Evolutionary conservation across 2,888 invertebrate genomes (phyloP), one percentile per base, ranked within the genome.

Genomic region (Silvanus unidentatus): DNA sequence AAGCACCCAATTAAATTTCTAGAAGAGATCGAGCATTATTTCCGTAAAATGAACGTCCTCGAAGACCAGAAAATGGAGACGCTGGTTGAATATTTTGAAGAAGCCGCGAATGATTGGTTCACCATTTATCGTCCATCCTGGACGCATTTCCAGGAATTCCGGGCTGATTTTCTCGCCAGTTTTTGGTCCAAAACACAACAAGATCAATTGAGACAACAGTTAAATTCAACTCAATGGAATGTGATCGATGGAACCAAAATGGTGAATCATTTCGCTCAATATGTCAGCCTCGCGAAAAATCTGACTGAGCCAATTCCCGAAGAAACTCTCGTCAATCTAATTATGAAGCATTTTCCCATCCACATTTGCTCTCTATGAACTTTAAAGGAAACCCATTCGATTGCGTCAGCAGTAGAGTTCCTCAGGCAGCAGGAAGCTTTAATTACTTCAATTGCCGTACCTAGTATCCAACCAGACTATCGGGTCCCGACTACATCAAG

Each of bases 341-440:
- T 46, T 8, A 46, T 46, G 43, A 22, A 35, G 12, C 46, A 46
- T 16, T 46, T 46, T 22, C 43, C 46, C 13, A 27, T 35, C 1
- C 15, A 39, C 15, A 29, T 46, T 6, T 43, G 40, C 16, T 46
- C 46, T 4, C 16, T 46, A 12, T 43, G 46, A 43, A 35, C 35
- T 12, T 29, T 43, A n/a, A 42, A 46, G 12, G 34, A 38, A 14
- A 10, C 8, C 9, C 36, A 42, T 14, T 32, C 42, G 4, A 35
- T 43, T 2, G 27, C 42, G 1, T 10, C 10, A 4, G 35, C 46
- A 1, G 39, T 39, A 10, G 32, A 38, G 12, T 46, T 46, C 14
- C 41, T 46, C 3, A 13, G 41, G 15, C 32, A 38, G 14, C 43
- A 46, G 27, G 40, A 46, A 22, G 34, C 3, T 5, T 39, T 43